Conservation (phyloP, 2,113 vertebrate species). For the Nyctereutes procyonoides region DNA sequence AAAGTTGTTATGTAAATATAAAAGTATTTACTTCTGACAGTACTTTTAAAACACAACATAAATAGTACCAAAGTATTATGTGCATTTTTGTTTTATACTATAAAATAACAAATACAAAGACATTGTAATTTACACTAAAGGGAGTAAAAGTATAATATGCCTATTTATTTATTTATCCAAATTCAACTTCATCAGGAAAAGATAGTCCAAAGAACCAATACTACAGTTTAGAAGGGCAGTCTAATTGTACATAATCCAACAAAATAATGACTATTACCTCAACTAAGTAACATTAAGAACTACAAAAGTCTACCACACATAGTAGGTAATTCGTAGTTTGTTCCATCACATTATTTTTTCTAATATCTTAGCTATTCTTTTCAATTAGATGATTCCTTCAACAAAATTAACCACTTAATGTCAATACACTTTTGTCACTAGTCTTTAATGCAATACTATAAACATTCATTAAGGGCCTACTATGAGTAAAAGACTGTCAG, state of each 20-base stretch:
- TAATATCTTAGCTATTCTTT: constrained; percentile 10
- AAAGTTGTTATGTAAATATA: not conserved
- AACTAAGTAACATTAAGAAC: constrained; percentile 61
- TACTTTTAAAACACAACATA: not conserved
- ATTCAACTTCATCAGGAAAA: constrained; percentile 70
- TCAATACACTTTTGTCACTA: not conserved
- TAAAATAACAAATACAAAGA: not conserved
- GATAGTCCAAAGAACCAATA: not conserved
- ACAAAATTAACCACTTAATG: constrained; percentile 6
- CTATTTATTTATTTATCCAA: constrained; percentile 65
- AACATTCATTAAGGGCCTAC: not conserved
- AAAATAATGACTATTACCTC: not conserved
- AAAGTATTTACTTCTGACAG: not conserved
- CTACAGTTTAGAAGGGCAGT: constrained; percentile 72
- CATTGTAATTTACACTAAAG: not conserved
- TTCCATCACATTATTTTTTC: constrained; percentile 37
- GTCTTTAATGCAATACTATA: not conserved
- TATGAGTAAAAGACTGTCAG: not conserved
- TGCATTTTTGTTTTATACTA: constrained; percentile 2
- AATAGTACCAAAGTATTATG: not conserved
- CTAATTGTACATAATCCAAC: constrained; percentile 43
- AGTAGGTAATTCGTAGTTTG: constrained; percentile 65
- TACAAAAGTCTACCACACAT: constrained; percentile 54
- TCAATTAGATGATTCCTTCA: not conserved
- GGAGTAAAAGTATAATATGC: not conserved